These are phyloP conservation scores for Leptodactylus fallax DNA, from an alignment of 2,797 vertebrate species.

Conservation along the genomic window DNA sequence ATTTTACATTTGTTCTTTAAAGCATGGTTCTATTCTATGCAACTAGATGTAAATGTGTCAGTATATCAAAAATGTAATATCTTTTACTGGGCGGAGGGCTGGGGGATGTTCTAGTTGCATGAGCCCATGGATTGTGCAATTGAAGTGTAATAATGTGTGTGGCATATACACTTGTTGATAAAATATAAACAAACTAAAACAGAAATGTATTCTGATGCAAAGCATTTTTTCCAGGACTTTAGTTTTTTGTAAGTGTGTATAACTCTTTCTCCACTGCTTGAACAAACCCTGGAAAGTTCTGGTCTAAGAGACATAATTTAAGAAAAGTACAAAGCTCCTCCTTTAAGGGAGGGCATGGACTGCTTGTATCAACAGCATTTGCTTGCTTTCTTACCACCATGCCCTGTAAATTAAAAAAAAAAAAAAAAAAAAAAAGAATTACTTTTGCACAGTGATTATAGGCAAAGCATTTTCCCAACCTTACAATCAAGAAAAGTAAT, in stretches of 20 bases:
- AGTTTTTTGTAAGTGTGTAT: slow-evolving; percentile 78
- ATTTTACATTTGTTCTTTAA: slow-evolving; percentile 80
- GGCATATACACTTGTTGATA: slow-evolving; percentile 94
- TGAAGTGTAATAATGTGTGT: slow-evolving; percentile 93
- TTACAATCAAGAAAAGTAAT: too few species aligned
- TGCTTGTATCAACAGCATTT: slow-evolving; percentile 70
- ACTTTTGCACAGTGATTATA: neutral
- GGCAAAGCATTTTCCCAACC: neutral
- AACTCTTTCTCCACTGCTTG: slow-evolving; percentile 87
- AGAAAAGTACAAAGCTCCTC: slow-evolving; percentile 81
- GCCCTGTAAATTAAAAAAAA: slow-evolving; percentile 71
- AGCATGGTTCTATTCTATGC: slow-evolving; percentile 99
- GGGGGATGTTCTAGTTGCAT: slow-evolving; percentile 89
- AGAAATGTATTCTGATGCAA: slow-evolving; percentile 52
- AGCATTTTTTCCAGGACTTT: slow-evolving; percentile 57
- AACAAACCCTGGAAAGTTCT: slow-evolving; percentile 87
- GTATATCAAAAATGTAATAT: slow-evolving; percentile 85
- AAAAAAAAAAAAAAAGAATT: slow-evolving; percentile 13
- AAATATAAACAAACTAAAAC: slow-evolving; percentile 88
- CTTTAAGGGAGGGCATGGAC: slow-evolving; percentile 69
- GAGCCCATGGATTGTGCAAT: slow-evolving; percentile 92
- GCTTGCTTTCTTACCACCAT: slow-evolving; percentile 76
- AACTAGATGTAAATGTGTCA: slow-evolving; percentile 87
- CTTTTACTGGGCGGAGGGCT: slow-evolving; percentile 77
- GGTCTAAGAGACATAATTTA: slow-evolving; percentile 86